These are phyloP conservation scores for Falco columbarius DNA, from an alignment of 2,797 vertebrate genomes.

Conservation along the genomic window DNA sequence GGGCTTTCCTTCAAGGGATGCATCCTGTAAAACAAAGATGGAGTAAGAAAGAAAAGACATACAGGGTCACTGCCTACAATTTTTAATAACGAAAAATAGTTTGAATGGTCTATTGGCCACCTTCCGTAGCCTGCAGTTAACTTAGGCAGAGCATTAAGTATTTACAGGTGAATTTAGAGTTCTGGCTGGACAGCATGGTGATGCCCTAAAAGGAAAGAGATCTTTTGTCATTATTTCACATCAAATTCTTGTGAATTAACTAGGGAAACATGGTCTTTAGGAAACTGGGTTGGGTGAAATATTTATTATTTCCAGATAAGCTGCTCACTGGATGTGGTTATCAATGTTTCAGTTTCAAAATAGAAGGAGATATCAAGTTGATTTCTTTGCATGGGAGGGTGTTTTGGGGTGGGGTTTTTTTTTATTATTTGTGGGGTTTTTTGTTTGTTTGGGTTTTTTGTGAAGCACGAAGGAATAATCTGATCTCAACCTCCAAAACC, in stretches of 20 bases:
- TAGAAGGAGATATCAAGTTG: not conserved
- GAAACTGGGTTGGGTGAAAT: not conserved
- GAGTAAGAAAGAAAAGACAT: not conserved
- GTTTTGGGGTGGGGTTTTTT: too few relatives aligned
- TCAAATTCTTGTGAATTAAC: not conserved
- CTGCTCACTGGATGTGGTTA: not conserved
- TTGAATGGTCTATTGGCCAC: not conserved
- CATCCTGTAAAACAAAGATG: not conserved
- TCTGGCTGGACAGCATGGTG: not conserved
- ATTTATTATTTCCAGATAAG: not conserved
- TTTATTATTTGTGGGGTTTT: too few relatives aligned
- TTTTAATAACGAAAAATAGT: slow-evolving; percentile 8
- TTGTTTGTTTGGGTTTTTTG: not conserved
- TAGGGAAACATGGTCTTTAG: not conserved
- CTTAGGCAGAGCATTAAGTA: not conserved
- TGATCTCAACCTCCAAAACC: not conserved
- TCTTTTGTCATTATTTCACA: not conserved
- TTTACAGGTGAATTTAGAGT: not conserved
- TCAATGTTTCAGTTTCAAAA: not conserved
- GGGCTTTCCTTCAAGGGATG: not conserved
- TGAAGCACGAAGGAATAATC: not conserved
- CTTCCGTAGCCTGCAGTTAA: not conserved
- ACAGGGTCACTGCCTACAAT: not conserved
- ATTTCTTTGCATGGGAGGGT: not conserved
- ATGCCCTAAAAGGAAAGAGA: not conserved